These are phyloP conservation scores for Drosophila hawaiiensis DNA, from an alignment of 2,888 invertebrate genomes.

Conservation along the genomic window DNA sequence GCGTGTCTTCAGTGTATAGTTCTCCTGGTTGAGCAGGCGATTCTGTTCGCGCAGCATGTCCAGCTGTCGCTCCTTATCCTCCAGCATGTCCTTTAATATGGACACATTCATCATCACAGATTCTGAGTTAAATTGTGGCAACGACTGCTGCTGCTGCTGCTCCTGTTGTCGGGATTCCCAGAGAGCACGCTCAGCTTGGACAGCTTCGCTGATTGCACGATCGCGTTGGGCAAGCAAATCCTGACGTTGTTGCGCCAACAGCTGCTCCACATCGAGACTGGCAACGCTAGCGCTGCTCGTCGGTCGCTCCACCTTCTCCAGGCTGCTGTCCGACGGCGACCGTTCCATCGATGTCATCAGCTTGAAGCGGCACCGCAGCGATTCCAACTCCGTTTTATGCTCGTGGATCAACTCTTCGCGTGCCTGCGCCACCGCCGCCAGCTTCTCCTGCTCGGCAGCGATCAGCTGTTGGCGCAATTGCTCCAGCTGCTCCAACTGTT, in stretches of 20 bases:
- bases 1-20: conserved; percentile 88
- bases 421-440: conserved; percentile 89
- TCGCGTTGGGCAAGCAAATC: conserved; percentile 87
- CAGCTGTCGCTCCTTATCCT: conserved; percentile 90
- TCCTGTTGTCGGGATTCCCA: conserved; percentile 79
- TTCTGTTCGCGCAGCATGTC: conserved; percentile 89
- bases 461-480: conserved; percentile 78
- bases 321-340: conserved; percentile 91
- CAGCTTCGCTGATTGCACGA: conserved; percentile 85
- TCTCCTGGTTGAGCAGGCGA: conserved; percentile 87
- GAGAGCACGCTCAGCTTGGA: conserved; percentile 86
- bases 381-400: conserved; percentile 92
- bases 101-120: conserved; percentile 87
- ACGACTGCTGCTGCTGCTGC: conserved; percentile 18
- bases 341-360: conserved; percentile 92
- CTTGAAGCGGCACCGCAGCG: conserved; percentile 90
- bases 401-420: conserved; percentile 90
- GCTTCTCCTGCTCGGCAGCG: conserved; percentile 80
- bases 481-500: conserved; percentile 9
- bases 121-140: conserved; percentile 77
- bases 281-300: conserved; percentile 85
- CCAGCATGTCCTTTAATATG: conserved; percentile 88
- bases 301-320: conserved; percentile 91
- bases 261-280: conserved; percentile 86
- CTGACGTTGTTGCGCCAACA: conserved; percentile 89